These are phyloP conservation scores for Volucella inflata DNA, from an alignment of 2,888 invertebrate species.

Conservation along the genomic window DNA sequence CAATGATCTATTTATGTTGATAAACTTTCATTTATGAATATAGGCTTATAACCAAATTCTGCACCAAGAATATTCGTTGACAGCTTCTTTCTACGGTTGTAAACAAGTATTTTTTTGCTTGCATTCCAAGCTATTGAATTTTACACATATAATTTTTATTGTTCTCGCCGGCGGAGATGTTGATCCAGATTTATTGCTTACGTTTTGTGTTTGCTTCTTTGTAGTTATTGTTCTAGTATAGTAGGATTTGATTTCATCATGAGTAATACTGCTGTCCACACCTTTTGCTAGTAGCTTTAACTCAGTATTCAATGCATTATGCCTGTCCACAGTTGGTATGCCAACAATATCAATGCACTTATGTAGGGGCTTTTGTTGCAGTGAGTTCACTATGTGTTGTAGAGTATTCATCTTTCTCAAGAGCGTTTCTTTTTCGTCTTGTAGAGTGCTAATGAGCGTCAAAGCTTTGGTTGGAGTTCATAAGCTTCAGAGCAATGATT, in stretches of 20 bases:
- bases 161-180: too few species aligned
- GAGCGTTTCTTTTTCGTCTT: constrained; percentile 20
- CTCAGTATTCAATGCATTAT: constrained; percentile 15
- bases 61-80: constrained; percentile 21
- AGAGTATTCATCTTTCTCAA: constrained; percentile 3
- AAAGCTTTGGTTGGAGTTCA: background rate
- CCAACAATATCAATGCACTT: constrained; percentile 40
- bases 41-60: constrained; percentile 13
- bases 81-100: constrained; percentile 3
- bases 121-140: too few species aligned
- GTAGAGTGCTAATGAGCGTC: constrained; percentile 1
- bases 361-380: constrained; percentile 25
- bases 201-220: background rate
- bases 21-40: constrained; percentile 23
- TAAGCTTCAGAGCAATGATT: constrained; percentile 5
- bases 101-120: background rate
- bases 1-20: constrained; percentile 18
- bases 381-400: constrained; percentile 12
- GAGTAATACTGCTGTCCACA: constrained; percentile 4
- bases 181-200: background rate
- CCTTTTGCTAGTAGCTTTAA: constrained; percentile 6
- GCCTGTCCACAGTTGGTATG: constrained; percentile 15
- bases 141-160: too few species aligned
- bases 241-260: constrained; percentile 33
- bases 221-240: constrained; percentile 12